Evolutionary conservation across 2,797 vertebrate species (phyloP).

Genomic region (Chaunax sp.): DNA sequence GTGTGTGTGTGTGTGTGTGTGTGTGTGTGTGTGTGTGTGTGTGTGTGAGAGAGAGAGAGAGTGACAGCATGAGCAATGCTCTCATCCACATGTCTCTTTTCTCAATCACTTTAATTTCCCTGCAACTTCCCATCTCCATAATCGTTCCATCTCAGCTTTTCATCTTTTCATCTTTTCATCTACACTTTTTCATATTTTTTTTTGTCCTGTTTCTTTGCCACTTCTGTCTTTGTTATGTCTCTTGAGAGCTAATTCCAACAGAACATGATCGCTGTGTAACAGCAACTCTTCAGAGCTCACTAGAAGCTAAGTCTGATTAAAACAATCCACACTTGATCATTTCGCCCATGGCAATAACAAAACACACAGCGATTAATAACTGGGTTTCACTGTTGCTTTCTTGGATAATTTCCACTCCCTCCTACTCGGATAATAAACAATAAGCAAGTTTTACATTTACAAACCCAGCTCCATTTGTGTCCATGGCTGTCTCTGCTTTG

Average conservation of each 20-base stretch:
- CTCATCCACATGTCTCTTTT: no score
- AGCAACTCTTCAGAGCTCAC: constrained; percentile 53
- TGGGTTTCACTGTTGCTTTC: constrained; percentile 49
- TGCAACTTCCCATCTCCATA: constrained; percentile 6
- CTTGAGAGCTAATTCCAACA: constrained; percentile 22
- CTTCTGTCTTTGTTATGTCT: constrained; percentile 17
- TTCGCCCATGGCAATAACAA: constrained; percentile 54
- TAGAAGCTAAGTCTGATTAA: constrained; percentile 63
- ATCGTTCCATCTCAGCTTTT: neutral
- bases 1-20: neutral
- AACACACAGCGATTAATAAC: constrained; percentile 68
- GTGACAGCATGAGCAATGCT: no score
- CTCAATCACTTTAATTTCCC: constrained; percentile 43
- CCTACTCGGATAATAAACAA: constrained; percentile 68
- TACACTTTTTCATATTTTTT: neutral
- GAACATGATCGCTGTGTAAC: constrained; percentile 32
- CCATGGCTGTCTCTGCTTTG: neutral
- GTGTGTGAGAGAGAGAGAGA: neutral
- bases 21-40: neutral
- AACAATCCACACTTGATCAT: constrained; percentile 66
- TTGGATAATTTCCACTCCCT: constrained; percentile 58
- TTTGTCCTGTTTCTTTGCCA: constrained; percentile 5
- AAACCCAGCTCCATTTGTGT: constrained; percentile 35
- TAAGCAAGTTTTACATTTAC: constrained; percentile 68
- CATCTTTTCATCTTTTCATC: neutral